Percentiles rank a stretch among this genome's conserved stretches.
phyloP scores from a whole-genome alignment of 2,888 invertebrate species.

The Syrphus vitripennis region DNA sequence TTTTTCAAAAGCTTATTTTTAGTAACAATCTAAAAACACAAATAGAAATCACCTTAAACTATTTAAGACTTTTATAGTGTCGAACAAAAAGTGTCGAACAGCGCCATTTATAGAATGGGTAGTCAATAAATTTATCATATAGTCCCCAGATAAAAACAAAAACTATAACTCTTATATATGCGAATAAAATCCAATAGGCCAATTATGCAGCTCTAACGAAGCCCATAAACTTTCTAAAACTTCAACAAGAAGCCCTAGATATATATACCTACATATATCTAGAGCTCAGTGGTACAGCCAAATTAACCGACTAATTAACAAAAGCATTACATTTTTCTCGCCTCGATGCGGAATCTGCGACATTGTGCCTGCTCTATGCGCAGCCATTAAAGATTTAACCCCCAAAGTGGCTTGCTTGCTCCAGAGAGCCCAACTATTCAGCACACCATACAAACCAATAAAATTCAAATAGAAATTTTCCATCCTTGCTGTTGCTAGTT shows the following conservation, averaged over 20 bases:
- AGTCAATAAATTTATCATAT: constrained; percentile 56
- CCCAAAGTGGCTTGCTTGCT: neutral
- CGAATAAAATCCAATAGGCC: constrained; percentile 40
- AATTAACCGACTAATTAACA: constrained; percentile 70
- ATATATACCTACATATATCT: too few species aligned
- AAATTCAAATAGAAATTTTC: constrained; percentile 65
- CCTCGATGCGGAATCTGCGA: constrained; percentile 54
- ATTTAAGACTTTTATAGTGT: neutral
- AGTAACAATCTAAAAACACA: neutral
- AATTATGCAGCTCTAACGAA: constrained; percentile 55
- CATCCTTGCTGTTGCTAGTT: constrained; percentile 21
- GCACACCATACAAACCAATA: constrained; percentile 52
- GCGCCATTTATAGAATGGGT: constrained; percentile 1
- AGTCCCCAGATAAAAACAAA: constrained; percentile 47
- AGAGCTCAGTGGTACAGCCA: constrained; percentile 16
- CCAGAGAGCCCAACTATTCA: neutral
- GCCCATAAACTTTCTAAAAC: constrained; percentile 65
- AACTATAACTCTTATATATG: neutral
- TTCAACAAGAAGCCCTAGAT: constrained; percentile 10
- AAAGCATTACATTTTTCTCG: constrained; percentile 69
- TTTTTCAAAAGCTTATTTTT: neutral
- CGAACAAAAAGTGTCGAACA: constrained; percentile 30
- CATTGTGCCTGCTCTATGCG: constrained; percentile 5
- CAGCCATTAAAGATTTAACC: neutral
- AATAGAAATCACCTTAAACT: neutral